Evolutionary conservation across 2,888 invertebrate species (phyloP).

Genomic region (Kuschelorhynchus macadamiae): DNA sequence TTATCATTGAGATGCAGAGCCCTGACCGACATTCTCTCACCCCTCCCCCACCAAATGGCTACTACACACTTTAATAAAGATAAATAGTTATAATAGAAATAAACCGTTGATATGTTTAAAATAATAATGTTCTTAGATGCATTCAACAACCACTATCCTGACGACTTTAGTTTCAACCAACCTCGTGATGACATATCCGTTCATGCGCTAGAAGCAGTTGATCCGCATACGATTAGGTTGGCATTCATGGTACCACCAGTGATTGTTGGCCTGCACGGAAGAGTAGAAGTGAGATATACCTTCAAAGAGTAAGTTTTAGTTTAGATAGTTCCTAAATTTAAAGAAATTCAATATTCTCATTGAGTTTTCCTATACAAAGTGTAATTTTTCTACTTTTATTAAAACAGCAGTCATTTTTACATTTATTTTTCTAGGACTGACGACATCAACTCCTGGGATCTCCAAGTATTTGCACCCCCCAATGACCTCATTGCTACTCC

Average conservation of each 20-base stretch:
- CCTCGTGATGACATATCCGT: constrained; percentile 71
- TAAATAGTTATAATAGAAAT: too few species aligned
- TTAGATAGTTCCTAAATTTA: too few species aligned
- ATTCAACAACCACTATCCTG: constrained; percentile 57
- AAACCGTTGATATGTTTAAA: too few species aligned
- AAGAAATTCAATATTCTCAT: too few species aligned
- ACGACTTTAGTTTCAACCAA: constrained; percentile 63
- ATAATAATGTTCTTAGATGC: constrained; percentile 32
- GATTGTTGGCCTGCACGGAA: constrained; percentile 87
- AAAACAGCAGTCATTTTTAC: too few species aligned
- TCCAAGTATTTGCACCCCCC: constrained; percentile 89
- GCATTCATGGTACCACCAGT: constrained; percentile 87
- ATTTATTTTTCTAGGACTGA: constrained; percentile 21
- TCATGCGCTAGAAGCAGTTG: constrained; percentile 79
- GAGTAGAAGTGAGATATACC: constrained; percentile 89
- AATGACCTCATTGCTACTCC: constrained; percentile 88
- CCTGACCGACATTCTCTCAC: too few species aligned
- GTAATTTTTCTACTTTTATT: too few species aligned
- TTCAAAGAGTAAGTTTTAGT: constrained; percentile 76
- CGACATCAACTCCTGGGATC: constrained; percentile 83
- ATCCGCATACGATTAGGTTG: constrained; percentile 84
- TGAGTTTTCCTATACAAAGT: too few species aligned
- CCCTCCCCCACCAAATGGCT: too few species aligned
- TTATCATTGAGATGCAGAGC: too few species aligned
- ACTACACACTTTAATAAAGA: too few species aligned